Evolutionary conservation across 2,888 invertebrate genomes (phyloP).

Genomic region (Hartigia nigra): DNA sequence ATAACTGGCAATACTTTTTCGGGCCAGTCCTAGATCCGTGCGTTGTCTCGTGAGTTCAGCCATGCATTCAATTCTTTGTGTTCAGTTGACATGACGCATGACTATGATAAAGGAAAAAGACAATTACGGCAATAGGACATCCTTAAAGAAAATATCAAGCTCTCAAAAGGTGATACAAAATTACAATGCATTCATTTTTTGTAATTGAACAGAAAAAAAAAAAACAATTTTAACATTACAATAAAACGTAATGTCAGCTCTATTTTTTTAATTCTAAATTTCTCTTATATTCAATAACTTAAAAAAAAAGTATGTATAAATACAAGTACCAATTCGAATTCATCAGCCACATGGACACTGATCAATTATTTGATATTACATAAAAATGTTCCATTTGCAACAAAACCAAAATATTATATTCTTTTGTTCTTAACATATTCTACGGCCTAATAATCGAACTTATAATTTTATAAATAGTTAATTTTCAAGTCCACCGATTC

Average conservation of each 20-base stretch:
- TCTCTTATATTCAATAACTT: background rate
- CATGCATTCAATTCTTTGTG: background rate
- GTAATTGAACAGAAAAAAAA: background rate
- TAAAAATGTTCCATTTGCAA: conserved; percentile 3
- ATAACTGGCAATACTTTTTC: background rate
- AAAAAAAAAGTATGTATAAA: background rate
- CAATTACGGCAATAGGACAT: background rate
- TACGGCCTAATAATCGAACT: background rate
- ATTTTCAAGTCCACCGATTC: background rate
- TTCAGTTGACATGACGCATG: background rate
- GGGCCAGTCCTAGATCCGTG: background rate
- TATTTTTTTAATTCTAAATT: background rate
- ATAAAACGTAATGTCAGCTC: background rate
- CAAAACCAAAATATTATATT: background rate
- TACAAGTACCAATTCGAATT: conserved; percentile 11
- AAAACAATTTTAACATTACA: background rate
- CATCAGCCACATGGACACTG: conserved; percentile 50
- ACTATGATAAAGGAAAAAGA: background rate
- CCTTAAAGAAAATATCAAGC: background rate
- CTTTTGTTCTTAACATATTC: background rate
- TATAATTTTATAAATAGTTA: background rate
- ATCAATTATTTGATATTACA: conserved; percentile 39
- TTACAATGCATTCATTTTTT: background rate
- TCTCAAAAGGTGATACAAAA: background rate
- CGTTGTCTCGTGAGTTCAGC: background rate